Percentiles rank a stretch among this genome's conserved stretches.
Evolutionary conservation across 2,888 invertebrate genomes (phyloP).

Genomic region (Hyalella azteca): DNA sequence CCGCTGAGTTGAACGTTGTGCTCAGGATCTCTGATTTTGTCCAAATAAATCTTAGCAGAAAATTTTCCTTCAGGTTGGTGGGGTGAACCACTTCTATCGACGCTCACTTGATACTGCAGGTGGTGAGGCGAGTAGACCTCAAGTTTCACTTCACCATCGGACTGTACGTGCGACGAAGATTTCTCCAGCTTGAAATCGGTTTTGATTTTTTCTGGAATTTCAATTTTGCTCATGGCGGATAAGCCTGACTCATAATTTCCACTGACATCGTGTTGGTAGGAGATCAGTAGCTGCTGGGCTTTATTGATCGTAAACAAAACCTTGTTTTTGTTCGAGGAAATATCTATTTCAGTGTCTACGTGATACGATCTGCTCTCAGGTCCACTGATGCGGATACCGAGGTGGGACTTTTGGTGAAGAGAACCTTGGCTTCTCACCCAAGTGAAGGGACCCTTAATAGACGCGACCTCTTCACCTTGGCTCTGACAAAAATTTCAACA

Average conservation of each 20-base stretch:
- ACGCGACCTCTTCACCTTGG: neutral
- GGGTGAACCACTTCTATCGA: neutral
- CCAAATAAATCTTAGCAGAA: constrained; percentile 1
- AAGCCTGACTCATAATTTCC: neutral
- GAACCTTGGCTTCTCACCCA: neutral
- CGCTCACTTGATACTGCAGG: neutral
- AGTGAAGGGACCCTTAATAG: neutral
- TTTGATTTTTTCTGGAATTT: neutral
- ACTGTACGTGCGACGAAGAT: neutral
- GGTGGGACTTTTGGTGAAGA: neutral
- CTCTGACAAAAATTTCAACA: neutral
- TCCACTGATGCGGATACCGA: neutral
- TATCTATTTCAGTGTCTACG: neutral
- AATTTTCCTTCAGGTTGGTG: neutral
- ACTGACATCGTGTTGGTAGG: neutral
- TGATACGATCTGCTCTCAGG: neutral
- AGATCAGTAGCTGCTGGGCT: constrained; percentile 3
- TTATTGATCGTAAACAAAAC: neutral
- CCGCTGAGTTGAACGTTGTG: constrained; percentile 4
- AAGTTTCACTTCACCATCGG: neutral
- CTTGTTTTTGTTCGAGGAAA: neutral
- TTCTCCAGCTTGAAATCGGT: constrained; percentile 3
- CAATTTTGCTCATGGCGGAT: neutral
- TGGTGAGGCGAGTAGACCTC: neutral
- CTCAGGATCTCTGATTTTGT: neutral